phyloP scores from a whole-genome alignment of 2,797 vertebrate species.

The Martes flavigula region DNA sequence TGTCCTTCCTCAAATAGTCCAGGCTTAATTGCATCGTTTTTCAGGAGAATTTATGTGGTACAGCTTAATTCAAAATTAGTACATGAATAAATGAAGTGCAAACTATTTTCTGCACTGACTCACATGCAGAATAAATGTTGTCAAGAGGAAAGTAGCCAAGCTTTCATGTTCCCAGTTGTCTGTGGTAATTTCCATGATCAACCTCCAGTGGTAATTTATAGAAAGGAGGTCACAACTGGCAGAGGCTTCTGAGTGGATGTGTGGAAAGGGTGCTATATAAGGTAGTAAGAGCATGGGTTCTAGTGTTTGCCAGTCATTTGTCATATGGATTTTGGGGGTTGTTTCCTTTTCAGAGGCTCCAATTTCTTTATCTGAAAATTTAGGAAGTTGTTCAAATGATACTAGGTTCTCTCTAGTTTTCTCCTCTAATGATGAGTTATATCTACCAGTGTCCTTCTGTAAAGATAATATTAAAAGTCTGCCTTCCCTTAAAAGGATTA shows the following conservation, averaged over 20 bases:
- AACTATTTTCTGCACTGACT: conserved; percentile 82
- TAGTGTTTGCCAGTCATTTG: not conserved
- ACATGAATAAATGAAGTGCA: conserved; percentile 83
- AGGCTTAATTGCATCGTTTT: conserved; percentile 85
- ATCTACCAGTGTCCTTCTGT: not conserved
- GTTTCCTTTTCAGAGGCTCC: not conserved
- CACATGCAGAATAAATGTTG: conserved; percentile 72
- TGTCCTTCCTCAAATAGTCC: conserved; percentile 85
- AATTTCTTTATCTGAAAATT: not conserved
- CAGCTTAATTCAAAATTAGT: conserved; percentile 85
- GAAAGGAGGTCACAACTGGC: not conserved
- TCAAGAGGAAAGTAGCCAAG: conserved; percentile 66
- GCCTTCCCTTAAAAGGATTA: not conserved
- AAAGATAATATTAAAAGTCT: not conserved
- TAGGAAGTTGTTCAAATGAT: not conserved
- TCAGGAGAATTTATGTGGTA: conserved; percentile 85
- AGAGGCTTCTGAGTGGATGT: not conserved
- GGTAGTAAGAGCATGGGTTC: not conserved
- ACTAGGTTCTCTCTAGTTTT: not conserved
- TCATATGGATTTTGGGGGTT: not conserved
- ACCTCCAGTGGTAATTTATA: not conserved
- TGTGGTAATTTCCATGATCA: not conserved
- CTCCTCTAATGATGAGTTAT: not conserved
- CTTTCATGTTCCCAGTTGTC: conserved; percentile 29
- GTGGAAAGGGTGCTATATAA: not conserved